Percentiles rank a stretch among this genome's conserved stretches.
These are phyloP conservation scores for Pangasius djambal DNA, from an alignment of 2,797 vertebrate species.

Conservation along the genomic window DNA sequence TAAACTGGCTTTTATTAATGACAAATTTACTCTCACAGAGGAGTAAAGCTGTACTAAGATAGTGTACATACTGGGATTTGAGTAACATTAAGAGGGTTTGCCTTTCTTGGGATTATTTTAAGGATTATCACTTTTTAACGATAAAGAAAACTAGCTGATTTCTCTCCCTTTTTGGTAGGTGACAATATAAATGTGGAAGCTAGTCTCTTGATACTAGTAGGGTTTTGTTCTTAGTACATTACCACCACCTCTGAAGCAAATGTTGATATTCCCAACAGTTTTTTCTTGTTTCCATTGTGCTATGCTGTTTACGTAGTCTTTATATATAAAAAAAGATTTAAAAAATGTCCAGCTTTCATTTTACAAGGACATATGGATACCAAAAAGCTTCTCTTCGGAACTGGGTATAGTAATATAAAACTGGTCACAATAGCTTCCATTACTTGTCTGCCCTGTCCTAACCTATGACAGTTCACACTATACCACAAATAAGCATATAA, in stretches of 20 bases:
- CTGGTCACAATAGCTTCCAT: background rate
- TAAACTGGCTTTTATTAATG: background rate
- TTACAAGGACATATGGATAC: background rate
- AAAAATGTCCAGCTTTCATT: background rate
- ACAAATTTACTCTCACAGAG: background rate
- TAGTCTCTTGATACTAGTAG: background rate
- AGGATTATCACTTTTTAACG: background rate
- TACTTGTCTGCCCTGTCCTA: background rate
- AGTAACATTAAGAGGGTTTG: background rate
- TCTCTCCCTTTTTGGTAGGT: background rate
- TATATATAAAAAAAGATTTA: background rate
- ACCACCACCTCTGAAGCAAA: background rate
- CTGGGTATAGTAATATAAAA: background rate
- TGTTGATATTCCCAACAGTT: background rate
- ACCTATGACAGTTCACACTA: background rate
- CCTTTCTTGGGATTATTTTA: slow-evolving; percentile 5
- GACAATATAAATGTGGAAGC: background rate
- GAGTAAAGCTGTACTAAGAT: background rate
- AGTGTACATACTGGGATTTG: background rate
- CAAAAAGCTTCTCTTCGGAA: background rate
- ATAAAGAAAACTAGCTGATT: background rate
- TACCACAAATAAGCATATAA: slow-evolving; percentile 14
- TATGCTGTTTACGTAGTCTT: background rate
- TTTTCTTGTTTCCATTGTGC: background rate
- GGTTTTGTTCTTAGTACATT: background rate